Base-by-base conservation (phyloP, 2,113 vertebrate species). In the Scopus umbretta region DNA sequence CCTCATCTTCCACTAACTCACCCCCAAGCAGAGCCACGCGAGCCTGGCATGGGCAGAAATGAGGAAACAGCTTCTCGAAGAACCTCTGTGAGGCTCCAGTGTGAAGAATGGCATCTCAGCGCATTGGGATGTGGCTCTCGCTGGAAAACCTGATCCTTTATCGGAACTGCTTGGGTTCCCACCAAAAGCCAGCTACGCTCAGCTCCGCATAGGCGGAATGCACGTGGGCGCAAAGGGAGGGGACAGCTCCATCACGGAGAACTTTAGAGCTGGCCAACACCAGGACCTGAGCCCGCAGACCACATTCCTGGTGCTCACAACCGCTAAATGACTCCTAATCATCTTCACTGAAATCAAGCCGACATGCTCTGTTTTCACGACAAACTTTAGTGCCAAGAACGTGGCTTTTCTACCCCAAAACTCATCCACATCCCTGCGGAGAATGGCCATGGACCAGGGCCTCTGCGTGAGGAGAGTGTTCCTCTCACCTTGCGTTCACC, bases 381-480 rank as follows among this genome's bases (percentile, higher is more conserved):
- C 25, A 61, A 30, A 30, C n/a, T 50, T 42, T 2, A 32, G 34
- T 47, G 62, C 42, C 52, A 45, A 11, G 11, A 86, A 62, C 26
- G 13, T 2, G 23, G 20, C 23, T 62, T 22, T 87, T 49, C 71
- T 23, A 43, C 17, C 40, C 42, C 59, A 1, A 68, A 74, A 26
- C 61, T 43, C 52, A 21, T 21, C 49, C 7, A 6, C 42, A 56
- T 30, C 71, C 36, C n/a, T n/a, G 18, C 30, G 40, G 30, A 30
- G 18, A 49, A 22, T 0, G 1, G 2, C 22, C 56, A 45, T 5
- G 4, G 81, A 9, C 19, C 1, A 8, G 13, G 22, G 11, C 25
- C 42, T 84, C 52, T 34, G 45, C 0, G 1, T 9, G 45, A 71
- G 40, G 17, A 45, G 13, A 22, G 47, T 4, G 8, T 30, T 89